phyloP scores from a whole-genome alignment of 2,888 invertebrate species.

The Eustalomyia histrio region DNA sequence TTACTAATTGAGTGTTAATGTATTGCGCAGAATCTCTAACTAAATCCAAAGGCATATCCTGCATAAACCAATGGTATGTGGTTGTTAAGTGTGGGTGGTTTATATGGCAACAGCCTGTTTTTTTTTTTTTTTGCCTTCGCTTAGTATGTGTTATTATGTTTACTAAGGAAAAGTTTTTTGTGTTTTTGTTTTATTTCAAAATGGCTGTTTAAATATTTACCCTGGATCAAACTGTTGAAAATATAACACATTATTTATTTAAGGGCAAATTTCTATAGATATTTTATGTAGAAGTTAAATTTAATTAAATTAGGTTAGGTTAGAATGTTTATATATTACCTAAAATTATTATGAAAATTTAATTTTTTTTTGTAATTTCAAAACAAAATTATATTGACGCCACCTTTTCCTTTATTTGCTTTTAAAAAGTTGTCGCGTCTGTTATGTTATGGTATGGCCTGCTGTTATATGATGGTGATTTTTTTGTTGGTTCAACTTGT shows the following conservation, averaged over 20 bases:
- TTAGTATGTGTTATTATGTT: conserved; percentile 37
- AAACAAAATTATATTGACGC: conserved; percentile 48
- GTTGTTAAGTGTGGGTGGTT: conserved; percentile 54
- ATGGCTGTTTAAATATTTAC: conserved; percentile 78
- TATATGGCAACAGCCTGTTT: conserved; percentile 48
- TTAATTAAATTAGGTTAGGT: conserved; percentile 54
- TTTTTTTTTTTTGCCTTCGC: background rate
- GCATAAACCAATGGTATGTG: conserved; percentile 62
- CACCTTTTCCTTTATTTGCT: conserved; percentile 29
- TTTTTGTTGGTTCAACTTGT: conserved; percentile 17
- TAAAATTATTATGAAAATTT: background rate
- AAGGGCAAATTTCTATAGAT: conserved; percentile 42
- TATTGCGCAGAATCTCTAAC: conserved; percentile 67
- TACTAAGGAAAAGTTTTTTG: conserved; percentile 52
- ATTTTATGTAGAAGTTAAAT: conserved; percentile 5
- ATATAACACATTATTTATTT: conserved; percentile 27
- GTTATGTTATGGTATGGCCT: conserved; percentile 43
- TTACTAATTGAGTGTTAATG: conserved; percentile 65
- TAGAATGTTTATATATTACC: background rate
- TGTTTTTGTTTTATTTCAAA: conserved; percentile 70
- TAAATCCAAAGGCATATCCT: conserved; percentile 51
- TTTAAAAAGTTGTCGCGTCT: conserved; percentile 52
- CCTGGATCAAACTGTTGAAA: conserved; percentile 46
- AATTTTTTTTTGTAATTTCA: background rate
- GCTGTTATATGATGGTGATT: conserved; percentile 41